Evolutionary conservation across 2,113 vertebrate species (phyloP), one percentile per base, ranked within the genome.

Genomic region (Notothenia coriiceps): DNA sequence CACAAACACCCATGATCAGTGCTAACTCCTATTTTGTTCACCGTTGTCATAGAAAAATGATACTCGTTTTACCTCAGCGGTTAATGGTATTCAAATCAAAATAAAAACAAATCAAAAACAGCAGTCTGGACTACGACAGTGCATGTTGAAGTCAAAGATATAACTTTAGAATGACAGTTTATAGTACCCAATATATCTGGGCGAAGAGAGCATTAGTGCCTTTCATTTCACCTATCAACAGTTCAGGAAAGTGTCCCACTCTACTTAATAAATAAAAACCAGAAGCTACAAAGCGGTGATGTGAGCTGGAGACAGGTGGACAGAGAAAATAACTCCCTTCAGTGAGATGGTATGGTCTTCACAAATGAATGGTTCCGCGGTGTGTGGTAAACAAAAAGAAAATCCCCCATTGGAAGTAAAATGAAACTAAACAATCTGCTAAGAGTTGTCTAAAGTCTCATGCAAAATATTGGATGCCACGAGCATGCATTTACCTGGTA

Each of bases 401-500:
- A 1, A 64, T 80, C 79, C 49, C 61, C 65, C 49, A 46, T 69
- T 59, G 73, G 69, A 80, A 71, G 61, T 79, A 49, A 86, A 92
- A 89, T 69, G 64, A 92, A 90, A 88, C 70, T 76, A 89, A 90
- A 89, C 76, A 82, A 92, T 88, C 83, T 62, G 77, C 83, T 72
- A 86, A 93, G 85, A 89, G 86, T 90, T 82, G 86, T 90, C 83
- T 89, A 84, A 91, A 93, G 89, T 94, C 89, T 94, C 93, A 95
- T 94, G 94, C 94, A 94, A 92, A 92, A 92, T 91, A 89, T 93
- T 80, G 88, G 89, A 93, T 94, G 93, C 91, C 91, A 92, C 92
- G 79, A 93, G 89, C 94, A 95, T 95, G 94, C 93, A 90, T 93
- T 91, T 92, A 93, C 91, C 90, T 87, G 91, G 92, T 92, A 93